These are phyloP conservation scores for Corythornis madagascariensis DNA, from an alignment of 2,113 vertebrate species.

Conservation along the genomic window DNA sequence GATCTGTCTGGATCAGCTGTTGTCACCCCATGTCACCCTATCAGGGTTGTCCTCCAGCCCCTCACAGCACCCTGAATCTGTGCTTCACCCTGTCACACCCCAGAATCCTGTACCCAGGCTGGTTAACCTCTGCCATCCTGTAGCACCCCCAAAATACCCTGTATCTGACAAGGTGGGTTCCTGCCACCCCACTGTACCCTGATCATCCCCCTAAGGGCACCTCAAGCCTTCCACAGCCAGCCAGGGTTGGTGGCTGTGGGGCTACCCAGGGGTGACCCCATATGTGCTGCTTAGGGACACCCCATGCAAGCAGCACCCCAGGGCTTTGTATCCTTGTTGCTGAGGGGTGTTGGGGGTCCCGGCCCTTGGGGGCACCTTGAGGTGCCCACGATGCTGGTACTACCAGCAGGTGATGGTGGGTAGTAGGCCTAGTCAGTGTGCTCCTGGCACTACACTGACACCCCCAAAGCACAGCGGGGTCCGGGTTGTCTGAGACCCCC, in stretches of 20 bases:
- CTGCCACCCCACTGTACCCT: neutral
- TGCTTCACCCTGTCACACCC: neutral
- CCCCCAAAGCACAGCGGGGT: neutral
- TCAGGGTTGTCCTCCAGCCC: neutral
- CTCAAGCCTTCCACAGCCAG: neutral
- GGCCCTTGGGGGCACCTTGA: accelerated
- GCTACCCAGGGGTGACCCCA: accelerated
- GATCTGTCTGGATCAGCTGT: neutral
- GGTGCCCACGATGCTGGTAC: accelerated
- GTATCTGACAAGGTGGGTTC: neutral
- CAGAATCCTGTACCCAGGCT: accelerated
- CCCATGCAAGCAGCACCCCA: neutral
- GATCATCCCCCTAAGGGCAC: neutral
- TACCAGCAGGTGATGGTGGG: neutral
- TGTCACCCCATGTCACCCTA: neutral
- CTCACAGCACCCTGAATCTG: neutral
- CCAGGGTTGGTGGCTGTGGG: neutral
- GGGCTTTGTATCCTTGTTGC: neutral
- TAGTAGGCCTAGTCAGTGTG: no score
- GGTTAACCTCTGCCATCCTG: neutral
- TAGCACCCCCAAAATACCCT: neutral
- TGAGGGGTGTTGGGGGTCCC: accelerated
- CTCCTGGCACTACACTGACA: no score
- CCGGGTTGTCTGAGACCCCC: accelerated
- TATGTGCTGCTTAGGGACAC: neutral